A percentile compares a stretch with the other conserved stretches of the same genome.
Conservation (phyloP, 2,888 invertebrate species). For the Tiliacea aurago region DNA sequence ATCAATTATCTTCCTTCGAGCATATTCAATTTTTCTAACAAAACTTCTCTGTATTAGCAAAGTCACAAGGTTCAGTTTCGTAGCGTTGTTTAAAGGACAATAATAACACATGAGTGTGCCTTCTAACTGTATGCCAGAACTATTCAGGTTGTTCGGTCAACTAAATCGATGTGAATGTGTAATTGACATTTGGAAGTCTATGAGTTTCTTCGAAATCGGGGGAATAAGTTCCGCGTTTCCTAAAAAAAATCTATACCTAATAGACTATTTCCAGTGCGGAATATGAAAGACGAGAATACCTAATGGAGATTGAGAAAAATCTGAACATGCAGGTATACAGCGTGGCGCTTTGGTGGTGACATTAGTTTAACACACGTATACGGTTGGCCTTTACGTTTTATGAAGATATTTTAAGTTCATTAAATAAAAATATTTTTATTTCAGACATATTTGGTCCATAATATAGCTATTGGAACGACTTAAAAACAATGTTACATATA, state of each 20-base stretch:
- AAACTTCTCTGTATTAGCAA: constrained; percentile 46
- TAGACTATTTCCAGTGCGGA: background rate
- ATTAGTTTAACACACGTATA: no score
- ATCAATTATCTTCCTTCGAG: constrained; percentile 74
- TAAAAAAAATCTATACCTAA: background rate
- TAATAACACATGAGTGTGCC: constrained; percentile 43
- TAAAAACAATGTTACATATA: no score
- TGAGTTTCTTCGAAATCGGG: constrained; percentile 1
- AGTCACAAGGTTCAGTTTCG: constrained; percentile 43
- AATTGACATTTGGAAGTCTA: constrained; percentile 40
- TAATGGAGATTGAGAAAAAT: background rate
- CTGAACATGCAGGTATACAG: background rate
- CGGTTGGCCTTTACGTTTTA: no score
- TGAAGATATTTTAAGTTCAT: no score
- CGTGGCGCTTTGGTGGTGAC: no score
- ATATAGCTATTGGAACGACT: no score
- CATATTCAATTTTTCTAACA: constrained; percentile 57
- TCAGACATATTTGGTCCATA: no score
- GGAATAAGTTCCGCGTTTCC: background rate
- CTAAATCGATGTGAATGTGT: constrained; percentile 58
- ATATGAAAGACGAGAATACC: background rate
- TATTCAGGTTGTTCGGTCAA: constrained; percentile 59
- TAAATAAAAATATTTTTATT: no score
- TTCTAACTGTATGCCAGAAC: constrained; percentile 56
- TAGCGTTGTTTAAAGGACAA: constrained; percentile 24